Percentiles rank a stretch among this genome's conserved stretches.
These are phyloP conservation scores for Drosophila eugracilis DNA, from an alignment of 1,140 invertebrate species.

Conservation along the genomic window DNA sequence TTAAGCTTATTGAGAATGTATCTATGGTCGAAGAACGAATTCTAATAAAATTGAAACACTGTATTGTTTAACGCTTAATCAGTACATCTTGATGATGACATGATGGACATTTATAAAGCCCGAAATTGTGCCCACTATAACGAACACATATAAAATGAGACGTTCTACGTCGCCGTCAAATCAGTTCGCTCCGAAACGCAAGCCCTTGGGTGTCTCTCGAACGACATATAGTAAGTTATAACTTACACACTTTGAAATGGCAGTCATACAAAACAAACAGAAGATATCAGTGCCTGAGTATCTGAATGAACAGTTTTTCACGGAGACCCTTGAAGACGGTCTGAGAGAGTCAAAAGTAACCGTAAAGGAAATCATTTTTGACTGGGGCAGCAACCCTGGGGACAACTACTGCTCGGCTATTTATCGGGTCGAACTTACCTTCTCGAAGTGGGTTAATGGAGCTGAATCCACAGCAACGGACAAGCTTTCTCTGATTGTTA, in stretches of 20 bases:
- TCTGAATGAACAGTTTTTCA: slow-evolving; percentile 66
- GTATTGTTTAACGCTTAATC: slow-evolving; percentile 13
- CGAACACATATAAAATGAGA: slow-evolving; percentile 32
- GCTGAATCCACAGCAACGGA: slow-evolving; percentile 33
- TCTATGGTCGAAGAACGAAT: too few relatives aligned
- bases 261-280: slow-evolving; percentile 60
- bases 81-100: slow-evolving; percentile 46
- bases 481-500: slow-evolving; percentile 68
- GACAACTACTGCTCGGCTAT: slow-evolving; percentile 81
- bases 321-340: slow-evolving; percentile 71
- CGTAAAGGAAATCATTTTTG: slow-evolving; percentile 65
- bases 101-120: slow-evolving; percentile 24
- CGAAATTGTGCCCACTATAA: slow-evolving; percentile 7
- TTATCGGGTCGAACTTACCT: slow-evolving; percentile 63
- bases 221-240: slow-evolving; percentile 2
- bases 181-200: slow-evolving; percentile 24
- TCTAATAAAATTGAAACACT: slow-evolving; percentile 3
- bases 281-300: slow-evolving; percentile 69
- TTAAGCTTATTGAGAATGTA: too few relatives aligned
- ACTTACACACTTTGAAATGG: slow-evolving; percentile 38
- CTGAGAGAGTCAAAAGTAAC: slow-evolving; percentile 59
- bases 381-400: slow-evolving; percentile 77
- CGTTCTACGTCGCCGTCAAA: background rate
- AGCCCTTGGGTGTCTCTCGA: slow-evolving; percentile 5
- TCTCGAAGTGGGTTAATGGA: slow-evolving; percentile 43